Evolutionary conservation across 2,888 invertebrate genomes (phyloP), one percentile per base, ranked within the genome.

Genomic region (Oscheius sp.): DNA sequence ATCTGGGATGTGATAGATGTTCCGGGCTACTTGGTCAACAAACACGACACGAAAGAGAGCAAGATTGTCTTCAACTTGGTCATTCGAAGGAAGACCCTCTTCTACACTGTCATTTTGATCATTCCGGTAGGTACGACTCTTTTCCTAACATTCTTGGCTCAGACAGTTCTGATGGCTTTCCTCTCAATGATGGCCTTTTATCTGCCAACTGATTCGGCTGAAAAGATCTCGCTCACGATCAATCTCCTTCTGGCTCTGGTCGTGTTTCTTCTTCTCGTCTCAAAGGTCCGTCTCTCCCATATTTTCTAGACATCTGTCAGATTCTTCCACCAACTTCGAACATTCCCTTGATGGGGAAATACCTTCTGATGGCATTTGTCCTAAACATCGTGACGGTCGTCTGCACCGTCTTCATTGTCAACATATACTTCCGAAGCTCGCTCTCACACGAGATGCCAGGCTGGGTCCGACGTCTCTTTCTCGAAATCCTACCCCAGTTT

Each of bases 321-420:
- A 99, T 99, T 91, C 92, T 99, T 85, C 99, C 99, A 81, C 99
- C 99, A 71, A 98, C 98, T 1, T 98, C 98, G 72, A 93, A 97
- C 83, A 93, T 99, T 89, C 99, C 99, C 73, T 93, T 99, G 79
- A 99, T 99, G 89, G 97, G 98, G 90, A 99, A 99, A 92, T 99
- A 99, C 91, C 93, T 99, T 84, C 93, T 99, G 72, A 97, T 99
- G 91, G 99, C 98, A 72, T 99, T 99, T 92, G 96, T 84, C 3
- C 96, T 99, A 96, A 99, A 99, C 91, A 98, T 98, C 79, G 95
- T 98, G 89, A 96, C 97, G 92, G 99, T 99, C 91, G 93, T 99
- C 88, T 79, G 78, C 33, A 83, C 84, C 1, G 84, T 84, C 1
- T 72, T 84, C n/a, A 84, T 81, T 47, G 84, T 84, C 42, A 99